Evolutionary conservation across 2,888 invertebrate species (phyloP).

Genomic region (Synergus laeviventris): DNA sequence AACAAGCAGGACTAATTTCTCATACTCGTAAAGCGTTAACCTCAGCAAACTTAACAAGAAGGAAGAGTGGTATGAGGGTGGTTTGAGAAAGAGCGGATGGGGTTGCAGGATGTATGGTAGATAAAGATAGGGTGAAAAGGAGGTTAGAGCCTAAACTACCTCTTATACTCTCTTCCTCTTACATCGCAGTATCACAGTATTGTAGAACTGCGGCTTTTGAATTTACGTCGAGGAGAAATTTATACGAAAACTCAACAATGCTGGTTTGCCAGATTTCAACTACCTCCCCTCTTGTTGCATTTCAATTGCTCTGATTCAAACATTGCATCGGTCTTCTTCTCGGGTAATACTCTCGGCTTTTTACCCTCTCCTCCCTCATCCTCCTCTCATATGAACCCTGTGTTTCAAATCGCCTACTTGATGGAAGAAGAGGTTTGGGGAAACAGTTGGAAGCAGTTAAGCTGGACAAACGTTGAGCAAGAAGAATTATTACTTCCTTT

Average conservation of each 20-base stretch:
- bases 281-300: conserved; percentile 40
- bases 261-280: conserved; percentile 45
- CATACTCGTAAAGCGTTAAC: conserved; percentile 46
- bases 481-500: conserved; percentile 22
- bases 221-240: conserved; percentile 66
- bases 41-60: conserved; percentile 43
- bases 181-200: background rate
- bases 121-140: conserved; percentile 23
- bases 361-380: background rate
- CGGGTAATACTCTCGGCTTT: background rate
- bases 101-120: conserved; percentile 6
- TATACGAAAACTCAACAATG: conserved; percentile 68
- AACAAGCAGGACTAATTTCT: conserved; percentile 48
- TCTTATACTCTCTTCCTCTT: conserved; percentile 21
- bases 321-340: background rate
- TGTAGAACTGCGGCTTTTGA: conserved; percentile 56
- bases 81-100: background rate
- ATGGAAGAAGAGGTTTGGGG: background rate
- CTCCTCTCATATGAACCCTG: no score
- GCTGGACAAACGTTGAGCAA: conserved; percentile 22
- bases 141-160: conserved; percentile 29
- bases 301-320: background rate
- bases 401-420: conserved; percentile 22
- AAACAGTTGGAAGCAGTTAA: conserved; percentile 2
- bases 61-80: conserved; percentile 44